Evolutionary conservation across 2,113 vertebrate species (phyloP).

Genomic region (Chloroceryle aenea): DNA sequence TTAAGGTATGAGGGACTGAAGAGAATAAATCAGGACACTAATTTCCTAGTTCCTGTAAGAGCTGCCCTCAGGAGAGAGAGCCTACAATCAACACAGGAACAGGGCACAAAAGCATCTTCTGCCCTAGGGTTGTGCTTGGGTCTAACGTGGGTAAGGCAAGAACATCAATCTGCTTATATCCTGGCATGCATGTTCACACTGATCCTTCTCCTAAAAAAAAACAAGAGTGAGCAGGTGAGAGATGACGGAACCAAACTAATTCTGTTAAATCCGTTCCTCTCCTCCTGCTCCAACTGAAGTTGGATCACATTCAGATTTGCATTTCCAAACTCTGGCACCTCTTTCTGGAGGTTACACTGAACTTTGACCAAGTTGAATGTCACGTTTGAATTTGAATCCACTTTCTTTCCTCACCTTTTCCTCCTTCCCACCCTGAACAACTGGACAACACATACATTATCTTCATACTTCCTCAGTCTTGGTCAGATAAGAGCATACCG

Average conservation of each 20-base stretch:
- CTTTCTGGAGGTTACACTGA: constrained; percentile 12
- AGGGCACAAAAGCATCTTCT: not conserved
- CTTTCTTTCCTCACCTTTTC: not conserved
- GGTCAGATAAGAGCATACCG: constrained; percentile 2
- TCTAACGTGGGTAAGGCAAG: not conserved
- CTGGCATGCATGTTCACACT: not conserved
- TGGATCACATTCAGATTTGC: not conserved
- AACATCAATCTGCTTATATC: not conserved
- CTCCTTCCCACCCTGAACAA: not conserved
- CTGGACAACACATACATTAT: not conserved
- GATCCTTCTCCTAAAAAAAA: not conserved
- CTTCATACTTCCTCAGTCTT: not conserved
- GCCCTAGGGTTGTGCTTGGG: not conserved
- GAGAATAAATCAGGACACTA: not conserved
- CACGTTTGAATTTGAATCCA: not conserved
- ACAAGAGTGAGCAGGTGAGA: not conserved
- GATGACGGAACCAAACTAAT: not conserved
- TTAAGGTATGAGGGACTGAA: not conserved
- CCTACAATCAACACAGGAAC: not conserved
- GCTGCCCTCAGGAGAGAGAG: not conserved
- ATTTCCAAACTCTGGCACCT: not conserved
- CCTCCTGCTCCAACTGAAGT: not conserved
- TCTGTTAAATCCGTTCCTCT: not conserved
- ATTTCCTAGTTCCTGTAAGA: not conserved
- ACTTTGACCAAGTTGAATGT: not conserved